Evolutionary conservation across 2,888 invertebrate genomes (phyloP).

Genomic region (Orchesellides sinensis): DNA sequence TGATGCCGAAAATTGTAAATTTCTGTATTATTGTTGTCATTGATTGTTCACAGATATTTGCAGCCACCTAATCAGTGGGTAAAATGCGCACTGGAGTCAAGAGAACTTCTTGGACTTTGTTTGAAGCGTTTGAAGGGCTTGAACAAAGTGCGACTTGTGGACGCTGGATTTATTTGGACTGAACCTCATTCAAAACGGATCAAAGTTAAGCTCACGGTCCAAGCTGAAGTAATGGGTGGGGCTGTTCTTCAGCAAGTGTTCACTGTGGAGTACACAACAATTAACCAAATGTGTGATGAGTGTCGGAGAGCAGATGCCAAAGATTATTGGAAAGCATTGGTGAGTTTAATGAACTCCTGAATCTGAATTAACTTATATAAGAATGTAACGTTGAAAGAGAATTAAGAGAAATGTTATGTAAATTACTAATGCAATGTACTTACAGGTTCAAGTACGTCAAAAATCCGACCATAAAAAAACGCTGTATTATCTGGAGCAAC

Average conservation of each 20-base stretch:
- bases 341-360: conserved; percentile 76
- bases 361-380: conserved; percentile 5
- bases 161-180: conserved; percentile 99
- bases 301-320: conserved; percentile 98
- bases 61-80: conserved; percentile 96
- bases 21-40: background rate
- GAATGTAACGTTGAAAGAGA: too few species aligned
- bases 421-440: background rate
- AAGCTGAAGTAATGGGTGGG: conserved; percentile 95
- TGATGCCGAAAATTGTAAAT: too few species aligned
- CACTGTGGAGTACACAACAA: conserved; percentile 93
- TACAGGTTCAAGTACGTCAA: conserved; percentile 90
- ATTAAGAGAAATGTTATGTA: background rate
- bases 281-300: conserved; percentile 97
- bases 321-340: conserved; percentile 95
- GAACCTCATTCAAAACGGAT: conserved; percentile 99
- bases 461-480: conserved; percentile 96
- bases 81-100: conserved; percentile 89
- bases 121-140: conserved; percentile 94
- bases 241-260: conserved; percentile 96
- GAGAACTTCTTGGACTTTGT: conserved; percentile 92
- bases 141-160: conserved; percentile 91
- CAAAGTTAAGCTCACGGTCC: conserved; percentile 95
- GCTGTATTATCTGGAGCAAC: conserved; percentile 97
- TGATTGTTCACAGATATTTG: conserved; percentile 82